phyloP scores from a whole-genome alignment of 2,113 vertebrate genomes.

The Engraulis encrasicolus region DNA sequence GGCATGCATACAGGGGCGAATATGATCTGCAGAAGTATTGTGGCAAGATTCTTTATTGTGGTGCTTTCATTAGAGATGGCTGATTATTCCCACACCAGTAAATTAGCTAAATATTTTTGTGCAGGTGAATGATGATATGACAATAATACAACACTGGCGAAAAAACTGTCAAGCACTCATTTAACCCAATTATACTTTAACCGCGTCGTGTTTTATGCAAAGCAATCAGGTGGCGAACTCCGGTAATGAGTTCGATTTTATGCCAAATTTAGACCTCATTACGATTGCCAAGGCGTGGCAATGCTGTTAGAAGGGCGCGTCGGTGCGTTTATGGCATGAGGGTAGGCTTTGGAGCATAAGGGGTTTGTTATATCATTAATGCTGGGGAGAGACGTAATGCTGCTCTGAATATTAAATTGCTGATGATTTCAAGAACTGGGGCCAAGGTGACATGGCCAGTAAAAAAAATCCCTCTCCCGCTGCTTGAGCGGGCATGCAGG shows the following conservation, averaged over 20 bases:
- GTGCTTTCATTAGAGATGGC: not conserved
- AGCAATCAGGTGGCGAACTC: conserved; percentile 95
- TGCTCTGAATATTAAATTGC: conserved; percentile 65
- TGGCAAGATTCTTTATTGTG: not conserved
- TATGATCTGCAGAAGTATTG: not conserved
- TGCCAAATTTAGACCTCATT: conserved; percentile 96
- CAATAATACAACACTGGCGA: conserved; percentile 59
- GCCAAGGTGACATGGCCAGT: conserved; percentile 46
- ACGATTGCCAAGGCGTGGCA: conserved; percentile 84
- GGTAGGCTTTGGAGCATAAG: conserved; percentile 60
- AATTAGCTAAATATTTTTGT: conserved; percentile 20
- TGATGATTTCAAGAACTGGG: conserved; percentile 53
- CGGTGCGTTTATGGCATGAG: conserved; percentile 64
- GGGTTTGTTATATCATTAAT: conserved; percentile 73
- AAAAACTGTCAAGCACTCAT: conserved; percentile 74
- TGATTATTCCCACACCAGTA: not conserved
- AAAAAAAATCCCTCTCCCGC: conserved; percentile 40
- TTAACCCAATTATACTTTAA: conserved; percentile 96
- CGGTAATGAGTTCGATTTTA: conserved; percentile 99
- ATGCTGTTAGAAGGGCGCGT: conserved; percentile 74
- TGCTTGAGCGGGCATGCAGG: conserved; percentile 40
- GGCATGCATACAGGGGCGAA: not conserved
- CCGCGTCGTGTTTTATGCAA: conserved; percentile 91
- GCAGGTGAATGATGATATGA: conserved; percentile 64
- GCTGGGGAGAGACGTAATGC: conserved; percentile 63